Percentiles rank a stretch among this genome's conserved stretches.
These are phyloP conservation scores for Gila robusta DNA, from an alignment of 2,797 vertebrate genomes.

Conservation along the genomic window DNA sequence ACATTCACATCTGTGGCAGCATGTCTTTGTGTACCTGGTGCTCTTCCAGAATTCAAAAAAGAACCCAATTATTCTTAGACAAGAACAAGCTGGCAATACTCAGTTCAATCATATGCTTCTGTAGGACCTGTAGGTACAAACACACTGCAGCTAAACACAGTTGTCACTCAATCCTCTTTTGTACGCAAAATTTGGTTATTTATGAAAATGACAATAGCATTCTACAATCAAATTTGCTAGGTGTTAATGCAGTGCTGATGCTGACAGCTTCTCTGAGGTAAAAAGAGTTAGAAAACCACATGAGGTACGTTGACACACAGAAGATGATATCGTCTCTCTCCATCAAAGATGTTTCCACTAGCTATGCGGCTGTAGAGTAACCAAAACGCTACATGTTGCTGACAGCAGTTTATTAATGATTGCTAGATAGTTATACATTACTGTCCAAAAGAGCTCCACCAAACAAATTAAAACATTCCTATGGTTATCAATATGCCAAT, in stretches of 20 bases:
- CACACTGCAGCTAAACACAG: constrained; percentile 19
- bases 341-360: neutral
- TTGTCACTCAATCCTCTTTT: constrained; percentile 1
- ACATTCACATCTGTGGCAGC: constrained; percentile 7
- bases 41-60: neutral
- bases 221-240: neutral
- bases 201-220: neutral
- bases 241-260: neutral
- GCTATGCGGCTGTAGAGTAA: neutral
- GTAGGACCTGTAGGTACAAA: neutral
- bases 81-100: constrained; percentile 8
- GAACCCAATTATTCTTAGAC: constrained; percentile 20
- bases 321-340: neutral
- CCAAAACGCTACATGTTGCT: neutral
- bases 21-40: constrained; percentile 6
- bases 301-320: neutral
- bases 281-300: neutral
- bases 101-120: neutral
- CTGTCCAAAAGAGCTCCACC: neutral
- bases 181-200: neutral
- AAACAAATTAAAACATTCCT: neutral
- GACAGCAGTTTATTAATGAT: neutral
- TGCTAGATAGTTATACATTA: neutral
- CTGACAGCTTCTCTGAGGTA: neutral
- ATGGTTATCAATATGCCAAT: neutral